A percentile compares a stretch with the other conserved stretches of the same genome.
Conservation (phyloP, 2,888 invertebrate species). For the Zaprionus lineosus region DNA sequence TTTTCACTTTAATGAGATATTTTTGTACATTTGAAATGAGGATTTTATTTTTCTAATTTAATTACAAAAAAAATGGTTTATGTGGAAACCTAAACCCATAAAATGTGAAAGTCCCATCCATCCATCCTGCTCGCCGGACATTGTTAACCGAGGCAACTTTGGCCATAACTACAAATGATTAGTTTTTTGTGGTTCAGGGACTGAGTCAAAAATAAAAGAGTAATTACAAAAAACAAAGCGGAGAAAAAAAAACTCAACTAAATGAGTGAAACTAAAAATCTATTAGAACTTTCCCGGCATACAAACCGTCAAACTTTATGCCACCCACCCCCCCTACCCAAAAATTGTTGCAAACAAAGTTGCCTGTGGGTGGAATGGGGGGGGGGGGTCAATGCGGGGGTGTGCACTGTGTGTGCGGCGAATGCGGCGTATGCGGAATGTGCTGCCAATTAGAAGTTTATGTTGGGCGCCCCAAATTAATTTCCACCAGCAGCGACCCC, state of each 20-base stretch:
- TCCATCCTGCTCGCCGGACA: slow-evolving; percentile 20
- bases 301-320: slow-evolving; percentile 53
- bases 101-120: too few species aligned
- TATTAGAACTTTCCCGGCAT: slow-evolving; percentile 66
- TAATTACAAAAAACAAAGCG: slow-evolving; percentile 6
- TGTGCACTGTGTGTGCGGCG: too few species aligned
- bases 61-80: too few species aligned
- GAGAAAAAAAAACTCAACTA: slow-evolving; percentile 43
- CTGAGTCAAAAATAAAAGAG: not conserved
- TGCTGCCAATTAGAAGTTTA: slow-evolving; percentile 76
- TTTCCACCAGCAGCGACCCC: slow-evolving; percentile 33
- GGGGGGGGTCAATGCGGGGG: too few species aligned
- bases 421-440: slow-evolving; percentile 60
- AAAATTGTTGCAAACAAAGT: slow-evolving; percentile 37
- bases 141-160: slow-evolving; percentile 53
- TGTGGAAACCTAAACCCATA: slow-evolving; percentile 50
- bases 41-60: too few species aligned
- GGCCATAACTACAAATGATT: slow-evolving; percentile 63
- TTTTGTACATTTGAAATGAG: too few species aligned
- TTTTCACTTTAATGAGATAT: too few species aligned
- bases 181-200: slow-evolving; percentile 37
- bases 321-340: not conserved
- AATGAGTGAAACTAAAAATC: slow-evolving; percentile 72
- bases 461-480: slow-evolving; percentile 63
- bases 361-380: slow-evolving; percentile 16